Percentiles rank a stretch among this genome's conserved stretches.
These are phyloP conservation scores for Elaeidobius kamerunicus DNA, from an alignment of 2,888 invertebrate genomes.

Conservation along the genomic window DNA sequence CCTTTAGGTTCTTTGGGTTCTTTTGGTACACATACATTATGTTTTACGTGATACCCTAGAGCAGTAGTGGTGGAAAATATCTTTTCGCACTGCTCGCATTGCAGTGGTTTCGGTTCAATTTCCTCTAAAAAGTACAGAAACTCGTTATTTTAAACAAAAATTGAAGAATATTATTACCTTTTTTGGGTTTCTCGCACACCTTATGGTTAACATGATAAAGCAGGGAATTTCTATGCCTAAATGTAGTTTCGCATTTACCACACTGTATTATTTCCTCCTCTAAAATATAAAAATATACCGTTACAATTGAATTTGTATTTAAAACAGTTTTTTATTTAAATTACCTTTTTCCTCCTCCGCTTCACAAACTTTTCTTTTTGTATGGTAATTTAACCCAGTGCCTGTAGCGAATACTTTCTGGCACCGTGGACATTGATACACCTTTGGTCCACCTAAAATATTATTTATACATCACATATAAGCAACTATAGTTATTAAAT, in stretches of 20 bases:
- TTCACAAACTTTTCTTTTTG: constrained; percentile 27
- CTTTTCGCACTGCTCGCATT: constrained; percentile 29
- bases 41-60: constrained; percentile 26
- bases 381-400: constrained; percentile 25
- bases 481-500: no score
- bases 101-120: constrained; percentile 25
- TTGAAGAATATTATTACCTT: constrained; percentile 16
- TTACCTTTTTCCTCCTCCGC: constrained; percentile 27
- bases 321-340: no score
- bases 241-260: constrained; percentile 22
- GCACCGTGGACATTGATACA: constrained; percentile 18
- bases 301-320: no score
- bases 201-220: constrained; percentile 25
- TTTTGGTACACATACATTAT: constrained; percentile 29
- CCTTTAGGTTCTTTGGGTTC: constrained; percentile 32
- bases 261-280: constrained; percentile 29
- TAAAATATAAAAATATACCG: constrained; percentile 16
- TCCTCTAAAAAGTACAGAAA: constrained; percentile 22
- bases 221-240: constrained; percentile 24
- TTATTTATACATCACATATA: no score
- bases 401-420: constrained; percentile 26
- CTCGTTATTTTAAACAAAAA: background rate
- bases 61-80: constrained; percentile 30
- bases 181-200: constrained; percentile 28
- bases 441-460: constrained; percentile 22